Conservation (phyloP, 2,888 invertebrate species). For the Eristalis pertinax region DNA sequence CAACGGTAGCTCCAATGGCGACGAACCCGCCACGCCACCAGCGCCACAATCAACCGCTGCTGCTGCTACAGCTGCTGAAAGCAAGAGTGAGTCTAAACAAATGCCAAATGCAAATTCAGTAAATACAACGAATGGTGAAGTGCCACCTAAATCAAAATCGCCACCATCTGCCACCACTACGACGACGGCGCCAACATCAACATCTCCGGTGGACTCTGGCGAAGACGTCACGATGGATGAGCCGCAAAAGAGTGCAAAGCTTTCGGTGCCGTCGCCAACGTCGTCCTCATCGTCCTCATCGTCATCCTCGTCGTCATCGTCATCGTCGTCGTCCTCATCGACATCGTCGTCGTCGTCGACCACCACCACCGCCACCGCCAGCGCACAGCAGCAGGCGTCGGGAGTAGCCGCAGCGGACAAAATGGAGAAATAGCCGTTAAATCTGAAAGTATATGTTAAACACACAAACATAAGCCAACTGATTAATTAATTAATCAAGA, state of each 20-base stretch:
- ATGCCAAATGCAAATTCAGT: slow-evolving; percentile 55
- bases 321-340: slow-evolving; percentile 54
- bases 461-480: slow-evolving; percentile 65
- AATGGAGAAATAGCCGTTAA: slow-evolving; percentile 65
- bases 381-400: slow-evolving; percentile 6
- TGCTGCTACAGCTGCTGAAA: slow-evolving; percentile 33
- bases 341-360: slow-evolving; percentile 29
- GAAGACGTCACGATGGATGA: slow-evolving; percentile 39
- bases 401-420: slow-evolving; percentile 29
- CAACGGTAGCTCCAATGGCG: slow-evolving; percentile 13
- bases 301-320: slow-evolving; percentile 55
- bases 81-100: slow-evolving; percentile 60
- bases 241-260: slow-evolving; percentile 62
- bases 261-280: slow-evolving; percentile 55
- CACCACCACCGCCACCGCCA: slow-evolving; percentile 32
- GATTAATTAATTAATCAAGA: slow-evolving; percentile 64
- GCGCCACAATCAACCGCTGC: slow-evolving; percentile 22
- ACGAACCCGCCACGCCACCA: slow-evolving; percentile 8
- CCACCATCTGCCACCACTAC: slow-evolving; percentile 63
- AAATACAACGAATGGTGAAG: slow-evolving; percentile 66
- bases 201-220: slow-evolving; percentile 38
- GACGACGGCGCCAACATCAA: slow-evolving; percentile 58
- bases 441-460: slow-evolving; percentile 63
- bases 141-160: slow-evolving; percentile 49
- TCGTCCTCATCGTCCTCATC: slow-evolving; percentile 64